Evolutionary conservation across 2,797 vertebrate species (phyloP).

Genomic region (Gastrophryne carolinensis): DNA sequence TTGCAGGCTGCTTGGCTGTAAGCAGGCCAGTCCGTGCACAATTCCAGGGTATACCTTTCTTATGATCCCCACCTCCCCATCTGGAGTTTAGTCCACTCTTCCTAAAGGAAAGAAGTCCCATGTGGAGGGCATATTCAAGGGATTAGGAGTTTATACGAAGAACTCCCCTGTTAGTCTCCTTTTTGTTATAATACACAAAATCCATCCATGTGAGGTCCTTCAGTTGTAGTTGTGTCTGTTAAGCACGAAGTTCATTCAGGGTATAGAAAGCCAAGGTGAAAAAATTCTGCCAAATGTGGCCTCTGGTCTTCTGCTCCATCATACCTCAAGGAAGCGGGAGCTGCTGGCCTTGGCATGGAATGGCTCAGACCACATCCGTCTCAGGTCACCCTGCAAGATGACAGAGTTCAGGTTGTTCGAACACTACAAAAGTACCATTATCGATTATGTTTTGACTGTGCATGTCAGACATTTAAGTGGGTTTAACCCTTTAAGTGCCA

Average conservation of each 20-base stretch:
- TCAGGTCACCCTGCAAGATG: constrained; percentile 87
- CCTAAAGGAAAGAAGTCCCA: constrained; percentile 9
- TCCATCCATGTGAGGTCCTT: constrained; percentile 46
- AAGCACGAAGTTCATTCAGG: constrained; percentile 61
- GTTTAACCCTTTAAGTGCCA: no score
- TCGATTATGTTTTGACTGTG: no score
- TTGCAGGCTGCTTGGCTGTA: constrained; percentile 26
- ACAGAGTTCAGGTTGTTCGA: no score
- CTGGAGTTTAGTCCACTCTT: constrained; percentile 5
- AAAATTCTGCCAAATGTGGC: constrained; percentile 66
- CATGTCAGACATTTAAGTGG: no score
- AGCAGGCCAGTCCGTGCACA: constrained; percentile 15
- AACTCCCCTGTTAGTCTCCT: constrained; percentile 42
- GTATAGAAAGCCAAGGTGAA: constrained; percentile 61
- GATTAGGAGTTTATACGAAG: background rate
- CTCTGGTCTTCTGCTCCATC: constrained; percentile 72
- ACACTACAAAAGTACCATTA: no score
- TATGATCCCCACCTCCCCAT: constrained; percentile 9
- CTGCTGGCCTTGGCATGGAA: constrained; percentile 94
- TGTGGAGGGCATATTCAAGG: constrained; percentile 6
- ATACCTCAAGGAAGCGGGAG: constrained; percentile 98
- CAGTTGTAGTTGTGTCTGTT: constrained; percentile 57
- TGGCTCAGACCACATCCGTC: constrained; percentile 99
- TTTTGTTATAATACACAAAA: constrained; percentile 44
- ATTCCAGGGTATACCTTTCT: constrained; percentile 1